phyloP scores from a whole-genome alignment of 2,888 invertebrate species.

The Drosophila multiciliata region DNA sequence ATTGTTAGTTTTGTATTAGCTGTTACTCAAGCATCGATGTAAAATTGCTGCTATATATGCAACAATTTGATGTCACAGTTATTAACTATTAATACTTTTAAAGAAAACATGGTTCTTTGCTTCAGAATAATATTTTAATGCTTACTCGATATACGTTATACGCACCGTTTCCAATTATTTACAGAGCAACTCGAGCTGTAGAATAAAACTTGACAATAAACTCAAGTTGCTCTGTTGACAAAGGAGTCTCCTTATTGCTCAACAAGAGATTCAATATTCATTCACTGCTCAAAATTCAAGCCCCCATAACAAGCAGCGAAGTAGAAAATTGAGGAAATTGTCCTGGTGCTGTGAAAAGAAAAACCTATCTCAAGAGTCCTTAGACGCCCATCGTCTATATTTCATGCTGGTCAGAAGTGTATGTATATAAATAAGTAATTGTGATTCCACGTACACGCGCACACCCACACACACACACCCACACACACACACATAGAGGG shows the following conservation, averaged over 20 bases:
- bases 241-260: background rate
- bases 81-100: background rate
- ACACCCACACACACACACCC: background rate
- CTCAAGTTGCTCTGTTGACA: background rate
- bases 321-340: conserved; percentile 21
- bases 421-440: conserved; percentile 1
- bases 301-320: background rate
- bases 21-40: background rate
- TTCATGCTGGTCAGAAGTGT: conserved; percentile 1
- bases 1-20: background rate
- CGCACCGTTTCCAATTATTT: background rate
- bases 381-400: background rate
- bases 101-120: background rate
- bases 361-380: background rate
- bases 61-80: background rate
- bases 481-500: background rate
- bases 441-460: conserved; percentile 7
- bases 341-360: background rate
- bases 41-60: background rate
- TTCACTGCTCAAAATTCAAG: background rate
- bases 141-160: background rate
- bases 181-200: background rate
- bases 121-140: background rate
- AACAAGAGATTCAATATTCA: conserved; percentile 12
- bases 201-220: background rate